Evolutionary conservation across 2,113 vertebrate genomes (phyloP), one percentile per base, ranked within the genome.

Genomic region (Catharus bicknelli): DNA sequence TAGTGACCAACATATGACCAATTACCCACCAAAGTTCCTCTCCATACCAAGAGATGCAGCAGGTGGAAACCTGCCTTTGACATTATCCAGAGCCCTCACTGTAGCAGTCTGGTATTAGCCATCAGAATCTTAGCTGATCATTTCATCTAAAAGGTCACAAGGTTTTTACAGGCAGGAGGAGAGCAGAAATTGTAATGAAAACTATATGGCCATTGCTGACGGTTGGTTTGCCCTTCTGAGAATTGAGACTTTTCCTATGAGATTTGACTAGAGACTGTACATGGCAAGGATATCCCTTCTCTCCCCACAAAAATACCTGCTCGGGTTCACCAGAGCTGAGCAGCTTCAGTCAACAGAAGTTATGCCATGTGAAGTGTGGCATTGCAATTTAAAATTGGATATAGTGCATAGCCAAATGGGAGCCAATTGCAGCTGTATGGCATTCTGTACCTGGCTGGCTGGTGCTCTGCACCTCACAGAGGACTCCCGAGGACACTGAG

Each of bases 361-460:
- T 23, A 54, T 23, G 21, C 30, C 20, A n/a, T 10, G 47, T 22
- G 14, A 70, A 73, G 13, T 22, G 34, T 67, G 55, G n/a, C n/a
- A 12, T 1, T 67, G 34, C n/a, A 59, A 68, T 72, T 68, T 75
- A 45, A 84, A 81, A 48, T n/a, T 1, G 51, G 61, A 27, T n/a
- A 6, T 1, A 38, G 29, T 1, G 1, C 2, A 1, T 2, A 62
- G 38, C 16, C 51, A 50, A 57, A 43, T 0, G 0, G 38, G 75
- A 76, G 45, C 21, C 8, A 4, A 7, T 5, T 75, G 66, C 32
- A 42, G 22, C 10, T 27, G 13, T 11, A 1, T 1, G 18, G 38
- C 53, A 58, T 18, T 68, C 54, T 36, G 51, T 25, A 11, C 25
- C 15, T 32, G 2, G 0, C 9, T 38, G 34, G 17, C 19, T 42